Evolutionary conservation across 2,797 vertebrate species (phyloP), one percentile per base, ranked within the genome.

Genomic region (Naso thynnoides): DNA sequence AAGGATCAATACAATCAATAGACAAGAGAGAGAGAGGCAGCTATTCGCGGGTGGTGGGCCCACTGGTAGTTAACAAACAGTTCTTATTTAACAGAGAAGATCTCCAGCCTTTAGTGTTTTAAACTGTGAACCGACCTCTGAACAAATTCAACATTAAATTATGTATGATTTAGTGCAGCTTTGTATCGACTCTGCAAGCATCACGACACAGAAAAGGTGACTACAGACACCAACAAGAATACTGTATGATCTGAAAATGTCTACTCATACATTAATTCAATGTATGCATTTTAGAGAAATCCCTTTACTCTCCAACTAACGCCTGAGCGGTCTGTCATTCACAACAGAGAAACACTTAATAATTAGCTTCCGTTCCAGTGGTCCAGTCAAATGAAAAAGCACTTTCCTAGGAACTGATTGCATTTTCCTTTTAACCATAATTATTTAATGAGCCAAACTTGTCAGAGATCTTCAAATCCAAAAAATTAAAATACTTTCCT

Each of bases 161-260:
- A 83, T 75, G 26, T 13, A 82, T n/a, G 70, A 68, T 41, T 31
- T 0, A 1, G 31, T 38, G 8, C 52, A 44, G 73, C 18, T 2
- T 65, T 65, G 36, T 50, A 69, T 75, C 23, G 82, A 84, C 69
- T 67, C 58, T 2, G 24, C 52, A 56, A 7, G 31, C 64, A 29
- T 38, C 4, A 26, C 44, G 42, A 24, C 19, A 33, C 61, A 27
- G 68, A 71, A 9, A 29, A 39, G 8, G 49, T 8, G 48, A 47
- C 26, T 2, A 16, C 23, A 15, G 0, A 6, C 39, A 14, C 10
- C 39, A 2, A 6, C 33, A 50, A 10, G 1, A 23, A 2, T 10
- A 15, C 4, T 23, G 8, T 21, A 9, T 4, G 38, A 66, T 54
- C 7, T 31, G 3, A 49, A 27, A 13, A 9, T 19, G 9, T 23